A percentile compares a stretch with the other conserved stretches of the same genome.
Evolutionary conservation across 2,888 invertebrate genomes (phyloP).

Genomic region (Gnatocerus cornutus): DNA sequence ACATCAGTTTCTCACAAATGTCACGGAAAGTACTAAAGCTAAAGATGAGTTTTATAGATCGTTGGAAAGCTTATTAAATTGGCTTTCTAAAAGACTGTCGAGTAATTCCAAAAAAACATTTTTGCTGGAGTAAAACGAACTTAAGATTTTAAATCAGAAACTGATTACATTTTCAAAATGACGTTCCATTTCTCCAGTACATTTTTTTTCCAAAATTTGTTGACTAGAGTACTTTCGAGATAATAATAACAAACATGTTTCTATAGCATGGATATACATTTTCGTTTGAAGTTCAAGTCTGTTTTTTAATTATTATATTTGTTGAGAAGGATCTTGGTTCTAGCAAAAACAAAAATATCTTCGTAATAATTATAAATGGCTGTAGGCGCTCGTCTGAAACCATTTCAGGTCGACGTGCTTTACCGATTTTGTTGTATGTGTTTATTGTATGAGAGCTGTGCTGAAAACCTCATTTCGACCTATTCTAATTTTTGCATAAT

Average conservation of each 20-base stretch:
- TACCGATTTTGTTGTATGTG: slow-evolving; percentile 16
- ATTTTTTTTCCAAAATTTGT: too few relatives aligned
- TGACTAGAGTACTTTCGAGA: too few relatives aligned
- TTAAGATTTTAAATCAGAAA: too few relatives aligned
- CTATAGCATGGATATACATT: not conserved
- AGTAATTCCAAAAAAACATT: too few relatives aligned
- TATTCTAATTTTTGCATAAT: slow-evolving; percentile 33
- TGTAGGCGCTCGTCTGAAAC: slow-evolving; percentile 14
- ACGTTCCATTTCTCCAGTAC: too few relatives aligned
- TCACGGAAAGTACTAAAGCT: too few relatives aligned
- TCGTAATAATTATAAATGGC: slow-evolving; percentile 30
- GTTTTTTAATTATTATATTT: not conserved
- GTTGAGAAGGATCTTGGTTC: not conserved
- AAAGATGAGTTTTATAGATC: too few relatives aligned
- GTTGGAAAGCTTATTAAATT: too few relatives aligned
- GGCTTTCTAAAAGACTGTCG: too few relatives aligned
- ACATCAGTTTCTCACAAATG: too few relatives aligned
- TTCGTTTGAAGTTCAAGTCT: slow-evolving; percentile 3
- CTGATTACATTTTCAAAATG: too few relatives aligned
- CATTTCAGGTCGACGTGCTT: slow-evolving; percentile 27
- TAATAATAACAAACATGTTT: not conserved
- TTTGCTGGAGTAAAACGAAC: too few relatives aligned
- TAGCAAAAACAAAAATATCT: slow-evolving; percentile 15
- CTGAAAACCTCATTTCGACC: slow-evolving; percentile 14
- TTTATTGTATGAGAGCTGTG: slow-evolving; percentile 16